Base-by-base conservation (phyloP, 2,888 invertebrate species). In the Uloborus plumipes region DNA sequence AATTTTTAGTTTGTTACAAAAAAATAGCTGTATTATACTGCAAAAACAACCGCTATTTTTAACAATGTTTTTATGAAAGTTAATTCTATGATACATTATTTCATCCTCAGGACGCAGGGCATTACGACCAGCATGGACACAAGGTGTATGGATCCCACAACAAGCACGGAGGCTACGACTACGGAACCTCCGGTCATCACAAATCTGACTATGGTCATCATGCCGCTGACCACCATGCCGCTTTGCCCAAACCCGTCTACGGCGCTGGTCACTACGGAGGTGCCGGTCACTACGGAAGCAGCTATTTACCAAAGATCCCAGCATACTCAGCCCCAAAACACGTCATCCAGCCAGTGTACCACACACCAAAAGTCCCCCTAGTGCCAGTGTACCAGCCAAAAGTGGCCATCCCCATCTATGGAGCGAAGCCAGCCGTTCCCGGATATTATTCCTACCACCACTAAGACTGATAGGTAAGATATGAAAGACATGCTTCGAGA, bases 391-490 rank as follows among this genome's bases (percentile, higher is more conserved):
- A 81, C 47, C 70, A 81, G 65, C 74, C 80, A 22, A 81, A 81
- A 70, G 76, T 76, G 18, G 76, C 82, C 76, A 82, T 82, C 16
- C 82, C 82, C 16, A 75, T 82, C 55, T 76, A 81, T 22, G 70
- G 67, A 15, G 62, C 70, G 20, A 81, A 81, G n/a, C 61, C 79
- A 26, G 55, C 64, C 0, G 59, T 51, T 6, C 69, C 82, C 14
- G 82, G 82, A 71, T 76, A 82, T 26, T 82, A 82, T 47, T 82
- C 82, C 0, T 82, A 82, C 72, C 82, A 82, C 39, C 76, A 82
- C 47, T 82, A 61, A 51, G 20, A 70, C 16, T 39, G 66, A 39
- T 6, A 39, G 39, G 76, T 76, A 50, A 69, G 62, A n/a, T 22
- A 61, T 16, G 26, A 11, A 16, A n/a, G 9, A 22, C 16, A n/a